Conservation (phyloP, 2,888 invertebrate species). For the Brachyptera risi region DNA sequence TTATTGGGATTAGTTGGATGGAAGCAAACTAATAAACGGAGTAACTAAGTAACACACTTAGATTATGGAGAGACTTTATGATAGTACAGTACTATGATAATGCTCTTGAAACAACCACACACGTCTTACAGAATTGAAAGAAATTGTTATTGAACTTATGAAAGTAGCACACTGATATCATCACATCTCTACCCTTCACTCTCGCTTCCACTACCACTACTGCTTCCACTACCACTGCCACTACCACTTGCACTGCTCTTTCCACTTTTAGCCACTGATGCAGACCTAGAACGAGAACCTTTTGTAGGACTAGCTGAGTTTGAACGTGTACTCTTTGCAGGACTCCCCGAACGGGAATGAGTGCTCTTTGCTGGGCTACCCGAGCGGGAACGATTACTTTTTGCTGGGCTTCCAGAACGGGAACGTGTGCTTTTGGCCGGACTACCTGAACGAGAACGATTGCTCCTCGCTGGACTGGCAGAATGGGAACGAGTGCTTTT, state of each 20-base stretch:
- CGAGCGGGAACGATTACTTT: constrained; percentile 29
- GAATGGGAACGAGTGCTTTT: constrained; percentile 37
- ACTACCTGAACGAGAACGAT: constrained; percentile 31
- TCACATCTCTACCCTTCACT: constrained; percentile 39
- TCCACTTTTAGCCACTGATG: constrained; percentile 40
- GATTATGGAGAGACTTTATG: too few relatives aligned
- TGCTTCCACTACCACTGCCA: constrained; percentile 41
- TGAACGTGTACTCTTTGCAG: constrained; percentile 23
- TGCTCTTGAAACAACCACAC: too few relatives aligned
- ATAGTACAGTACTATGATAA: too few relatives aligned
- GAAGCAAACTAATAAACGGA: too few relatives aligned
- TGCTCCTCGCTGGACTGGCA: constrained; percentile 23
- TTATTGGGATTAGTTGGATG: too few relatives aligned
- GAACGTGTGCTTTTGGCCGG: constrained; percentile 41
- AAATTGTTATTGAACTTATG: too few relatives aligned
- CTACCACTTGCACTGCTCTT: constrained; percentile 38
- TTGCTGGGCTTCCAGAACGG: constrained; percentile 40
- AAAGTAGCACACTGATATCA: too few relatives aligned
- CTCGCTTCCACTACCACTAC: constrained; percentile 41
- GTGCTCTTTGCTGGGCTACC: constrained; percentile 37
- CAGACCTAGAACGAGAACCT: constrained; percentile 43
- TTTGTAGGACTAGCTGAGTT: constrained; percentile 35
- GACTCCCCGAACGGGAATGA: constrained; percentile 41
- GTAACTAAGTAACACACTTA: too few relatives aligned
- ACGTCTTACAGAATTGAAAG: too few relatives aligned